A percentile compares a stretch with the other conserved stretches of the same genome.
phyloP scores from a whole-genome alignment of 2,113 vertebrate species.

The Ictalurus furcatus region DNA sequence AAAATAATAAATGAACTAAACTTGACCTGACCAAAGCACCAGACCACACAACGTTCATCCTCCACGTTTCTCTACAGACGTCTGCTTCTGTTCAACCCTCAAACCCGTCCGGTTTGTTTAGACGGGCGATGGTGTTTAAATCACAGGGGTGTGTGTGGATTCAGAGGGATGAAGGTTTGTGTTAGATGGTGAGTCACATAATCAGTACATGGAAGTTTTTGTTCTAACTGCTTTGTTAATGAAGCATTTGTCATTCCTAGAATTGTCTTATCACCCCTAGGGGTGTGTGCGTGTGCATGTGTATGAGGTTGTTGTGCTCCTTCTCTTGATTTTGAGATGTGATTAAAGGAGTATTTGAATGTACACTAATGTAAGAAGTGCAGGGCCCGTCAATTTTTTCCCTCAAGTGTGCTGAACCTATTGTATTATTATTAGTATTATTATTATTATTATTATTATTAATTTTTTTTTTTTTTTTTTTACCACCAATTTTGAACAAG shows the following conservation, averaged over 20 bases:
- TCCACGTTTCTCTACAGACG: slow-evolving; percentile 14
- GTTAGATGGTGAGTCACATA: neutral
- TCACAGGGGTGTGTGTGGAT: neutral
- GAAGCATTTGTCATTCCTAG: slow-evolving; percentile 42
- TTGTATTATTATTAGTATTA: neutral
- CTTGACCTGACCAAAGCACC: slow-evolving; percentile 44
- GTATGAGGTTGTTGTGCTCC: neutral
- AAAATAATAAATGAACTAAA: neutral
- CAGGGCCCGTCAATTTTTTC: neutral
- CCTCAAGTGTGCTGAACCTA: neutral
- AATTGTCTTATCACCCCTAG: slow-evolving; percentile 21
- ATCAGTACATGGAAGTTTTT: neutral
- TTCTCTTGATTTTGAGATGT: neutral
- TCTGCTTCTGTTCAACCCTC: neutral
- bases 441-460: too few relatives aligned
- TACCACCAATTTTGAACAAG: neutral
- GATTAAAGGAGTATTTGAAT: neutral
- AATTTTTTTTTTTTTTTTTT: neutral
- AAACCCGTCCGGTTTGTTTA: neutral
- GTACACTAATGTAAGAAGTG: neutral
- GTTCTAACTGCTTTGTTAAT: neutral
- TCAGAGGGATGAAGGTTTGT: neutral
- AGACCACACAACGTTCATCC: slow-evolving; percentile 28
- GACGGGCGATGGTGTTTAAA: neutral
- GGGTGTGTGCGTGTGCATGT: neutral